phyloP scores from a whole-genome alignment of 23 tunicate genomes.

The Halocynthia roretzi region DNA sequence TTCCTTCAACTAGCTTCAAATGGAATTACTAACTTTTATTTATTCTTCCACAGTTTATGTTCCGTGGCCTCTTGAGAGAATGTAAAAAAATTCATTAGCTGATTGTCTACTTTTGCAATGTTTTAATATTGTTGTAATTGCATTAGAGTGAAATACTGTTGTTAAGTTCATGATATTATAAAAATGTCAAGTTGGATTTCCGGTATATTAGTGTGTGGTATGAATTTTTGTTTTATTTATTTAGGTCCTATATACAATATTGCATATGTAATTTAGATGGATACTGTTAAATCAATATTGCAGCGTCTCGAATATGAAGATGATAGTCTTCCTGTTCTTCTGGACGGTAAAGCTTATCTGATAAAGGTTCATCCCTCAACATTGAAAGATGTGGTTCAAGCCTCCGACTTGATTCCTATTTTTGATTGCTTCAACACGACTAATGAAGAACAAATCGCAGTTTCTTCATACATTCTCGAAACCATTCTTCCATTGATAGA shows the following conservation, averaged over 20 bases:
- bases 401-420: constrained; percentile 12
- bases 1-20: constrained; percentile 15
- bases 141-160: too few relatives aligned
- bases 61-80: too few relatives aligned
- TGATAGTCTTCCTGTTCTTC: constrained; percentile 5
- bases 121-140: too few relatives aligned
- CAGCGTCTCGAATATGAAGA: constrained; percentile 12
- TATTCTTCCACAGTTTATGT: too few relatives aligned
- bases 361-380: constrained; percentile 7
- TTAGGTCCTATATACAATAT: too few relatives aligned
- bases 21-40: constrained; percentile 9
- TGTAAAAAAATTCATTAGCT: too few relatives aligned
- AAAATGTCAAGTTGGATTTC: too few relatives aligned
- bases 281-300: constrained; percentile 16
- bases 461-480: constrained; percentile 40
- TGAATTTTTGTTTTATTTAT: too few relatives aligned
- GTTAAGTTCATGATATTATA: too few relatives aligned
- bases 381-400: neutral
- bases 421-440: constrained; percentile 38
- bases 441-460: constrained; percentile 59
- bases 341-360: constrained; percentile 21
- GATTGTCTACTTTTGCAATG: too few relatives aligned
- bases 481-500: constrained; percentile 52
- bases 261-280: neutral
- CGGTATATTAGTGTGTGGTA: too few relatives aligned